Base-by-base conservation (phyloP, 2,888 invertebrate genomes). In the Drosophila picticornis region DNA sequence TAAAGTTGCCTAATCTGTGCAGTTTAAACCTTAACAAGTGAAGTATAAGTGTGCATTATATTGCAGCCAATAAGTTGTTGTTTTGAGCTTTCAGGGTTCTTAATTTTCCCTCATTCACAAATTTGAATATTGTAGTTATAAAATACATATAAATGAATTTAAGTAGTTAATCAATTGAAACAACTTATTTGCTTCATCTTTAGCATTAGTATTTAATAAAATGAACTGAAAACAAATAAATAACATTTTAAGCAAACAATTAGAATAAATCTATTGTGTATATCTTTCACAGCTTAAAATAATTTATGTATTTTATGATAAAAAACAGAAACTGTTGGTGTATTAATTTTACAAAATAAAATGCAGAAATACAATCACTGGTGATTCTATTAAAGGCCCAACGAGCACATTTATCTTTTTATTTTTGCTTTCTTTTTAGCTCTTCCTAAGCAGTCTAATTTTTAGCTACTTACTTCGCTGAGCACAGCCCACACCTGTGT, bases 401-500 rank as follows among this genome's bases (percentile, higher is more conserved):
- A 72, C 65, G 64, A 29, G 74, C 56, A 73, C 70, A 83, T 88
- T 88, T 88, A 72, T 78, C 77, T 74, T 83, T 27, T 60, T 60
- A 48, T 56, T 80, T 61, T 61, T 51, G 32, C 43, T 22, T 34
- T 3, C n/a, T n/a, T 52, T 53, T 38, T 34, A 4, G 3, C 16
- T 36, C 27, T 22, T 55, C 36, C 32, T 52, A 68, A 69, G 50
- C 68, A 51, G 19, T n/a, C 53, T 38, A 64, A 68, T 78, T 73
- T 78, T 48, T 50, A 58, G 63, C 57, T 7, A n/a, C 70, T 61
- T 69, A 69, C n/a, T 56, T 16, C 38, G n/a, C 55, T 53, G 51
- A 53, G 67, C 63, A 51, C 63, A 40, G 68, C 71, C 66, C 85
- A 80, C 88, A 86, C 81, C 85, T 86, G 84, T 68, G 81, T 46